Evolutionary conservation across 2,888 invertebrate genomes (phyloP), one percentile per base, ranked within the genome.

Genomic region (Temnothorax rugatulus): DNA sequence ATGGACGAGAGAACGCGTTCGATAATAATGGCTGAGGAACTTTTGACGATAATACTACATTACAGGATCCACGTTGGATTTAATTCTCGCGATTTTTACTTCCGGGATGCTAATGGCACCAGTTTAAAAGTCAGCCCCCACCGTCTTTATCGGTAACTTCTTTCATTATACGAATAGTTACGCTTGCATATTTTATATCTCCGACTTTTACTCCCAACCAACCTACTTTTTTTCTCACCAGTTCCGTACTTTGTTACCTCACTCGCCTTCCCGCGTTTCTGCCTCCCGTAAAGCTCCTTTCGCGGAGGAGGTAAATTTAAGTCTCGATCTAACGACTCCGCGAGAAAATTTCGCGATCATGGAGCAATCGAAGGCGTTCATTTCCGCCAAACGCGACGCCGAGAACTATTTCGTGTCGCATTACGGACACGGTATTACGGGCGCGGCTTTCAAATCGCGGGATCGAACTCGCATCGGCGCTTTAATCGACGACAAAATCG

Each of bases 401-500:
- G 50, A 29, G 21, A 75, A 76, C n/a, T 52, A 73, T 64, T 73
- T 34, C 54, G 73, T 50, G 50, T 63, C 50, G 76, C 75, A 44
- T 82, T 71, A 50, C 63, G 47, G 47, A 57, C 57, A 21, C 21
- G 69, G 29, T 18, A 64, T 41, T 64, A 68, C 61, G 68, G 38
- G 21, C 34, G 77, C 44, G 57, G 79, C 44, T 79, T 76, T 75
- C 47, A 47, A 75, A 83, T 66, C 66, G 76, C 38, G 25, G 52
- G 57, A 76, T 76, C 83, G 79, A 25, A 25, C 54, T 41, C 79
- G 11, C 79, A 47, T 38, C 47, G 79, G 66, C 15, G 71, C 38
- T 57, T 69, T 59, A 79, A 79, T 79, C 79, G 79, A 79, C 82
- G 75, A 84, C 82, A 82, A 79, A 90, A 90, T 89, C 90, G 86